Evolutionary conservation across 2,797 vertebrate genomes (phyloP).

Genomic region (Clarias laeviceps): DNA sequence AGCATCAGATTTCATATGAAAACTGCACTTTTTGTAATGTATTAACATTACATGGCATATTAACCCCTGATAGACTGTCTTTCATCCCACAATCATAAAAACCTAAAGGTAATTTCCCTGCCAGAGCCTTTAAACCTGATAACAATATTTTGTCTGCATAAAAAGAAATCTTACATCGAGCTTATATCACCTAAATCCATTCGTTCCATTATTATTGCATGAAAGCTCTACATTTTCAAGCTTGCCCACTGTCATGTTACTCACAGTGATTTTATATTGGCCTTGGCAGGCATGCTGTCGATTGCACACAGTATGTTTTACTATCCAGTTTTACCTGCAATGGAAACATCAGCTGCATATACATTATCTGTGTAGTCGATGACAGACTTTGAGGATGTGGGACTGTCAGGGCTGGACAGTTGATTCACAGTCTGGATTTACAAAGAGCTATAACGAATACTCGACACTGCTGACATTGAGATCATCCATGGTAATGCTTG

Average conservation of each 20-base stretch:
- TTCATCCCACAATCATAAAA: background rate
- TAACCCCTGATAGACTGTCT: background rate
- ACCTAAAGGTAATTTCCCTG: background rate
- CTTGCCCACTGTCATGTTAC: background rate
- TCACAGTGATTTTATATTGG: background rate
- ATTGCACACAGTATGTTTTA: background rate
- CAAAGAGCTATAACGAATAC: constrained; percentile 26
- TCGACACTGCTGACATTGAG: constrained; percentile 46
- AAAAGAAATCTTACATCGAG: background rate
- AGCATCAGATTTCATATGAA: background rate
- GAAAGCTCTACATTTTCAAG: background rate
- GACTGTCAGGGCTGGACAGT: constrained; percentile 22
- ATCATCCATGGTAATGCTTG: constrained; percentile 37
- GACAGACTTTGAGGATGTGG: constrained; percentile 34
- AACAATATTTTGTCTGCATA: background rate
- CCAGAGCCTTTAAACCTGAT: background rate
- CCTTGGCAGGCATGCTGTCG: background rate
- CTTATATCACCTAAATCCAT: background rate
- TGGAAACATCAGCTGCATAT: background rate
- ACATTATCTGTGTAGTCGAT: constrained; percentile 35
- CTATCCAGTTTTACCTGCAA: constrained; percentile 22
- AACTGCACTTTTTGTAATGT: background rate
- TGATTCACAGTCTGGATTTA: constrained; percentile 23
- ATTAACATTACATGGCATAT: no score
- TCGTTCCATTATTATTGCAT: background rate